phyloP scores from a whole-genome alignment of 1,140 invertebrate genomes.

The Trichonephila clavipes region DNA sequence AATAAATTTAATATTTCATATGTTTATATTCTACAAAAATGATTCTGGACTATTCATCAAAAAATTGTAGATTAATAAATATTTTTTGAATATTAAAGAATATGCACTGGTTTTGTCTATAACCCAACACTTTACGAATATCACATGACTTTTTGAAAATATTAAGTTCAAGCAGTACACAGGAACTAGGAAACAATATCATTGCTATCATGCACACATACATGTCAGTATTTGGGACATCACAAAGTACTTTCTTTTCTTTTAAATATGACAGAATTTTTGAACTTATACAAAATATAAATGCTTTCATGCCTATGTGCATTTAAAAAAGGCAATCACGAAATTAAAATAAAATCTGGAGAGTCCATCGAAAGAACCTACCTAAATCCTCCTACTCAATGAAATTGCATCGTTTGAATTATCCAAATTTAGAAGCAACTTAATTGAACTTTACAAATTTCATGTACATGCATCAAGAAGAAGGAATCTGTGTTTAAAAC shows the following conservation, averaged over 20 bases:
- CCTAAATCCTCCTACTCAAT: not conserved
- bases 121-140: constrained; percentile 11
- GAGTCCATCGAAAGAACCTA: not conserved
- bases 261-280: not conserved
- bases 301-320: constrained; percentile 50
- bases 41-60: no score
- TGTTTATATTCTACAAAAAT: no score
- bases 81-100: not conserved
- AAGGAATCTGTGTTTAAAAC: no score
- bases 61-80: not conserved
- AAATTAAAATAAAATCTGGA: constrained; percentile 30
- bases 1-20: no score
- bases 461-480: no score
- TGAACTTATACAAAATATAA: constrained; percentile 19
- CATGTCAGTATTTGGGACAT: not conserved
- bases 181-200: constrained; percentile 56
- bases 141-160: constrained; percentile 46
- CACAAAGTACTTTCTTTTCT: not conserved
- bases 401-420: no score
- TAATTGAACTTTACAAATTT: not conserved
- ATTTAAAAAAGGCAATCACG: not conserved
- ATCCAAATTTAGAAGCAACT: not conserved
- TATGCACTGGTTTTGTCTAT: not conserved
- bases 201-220: not conserved
- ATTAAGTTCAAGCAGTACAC: constrained; percentile 51